Evolutionary conservation across 2,888 invertebrate species (phyloP), one percentile per base, ranked within the genome.

Genomic region (Sarcophaga caerulescens): DNA sequence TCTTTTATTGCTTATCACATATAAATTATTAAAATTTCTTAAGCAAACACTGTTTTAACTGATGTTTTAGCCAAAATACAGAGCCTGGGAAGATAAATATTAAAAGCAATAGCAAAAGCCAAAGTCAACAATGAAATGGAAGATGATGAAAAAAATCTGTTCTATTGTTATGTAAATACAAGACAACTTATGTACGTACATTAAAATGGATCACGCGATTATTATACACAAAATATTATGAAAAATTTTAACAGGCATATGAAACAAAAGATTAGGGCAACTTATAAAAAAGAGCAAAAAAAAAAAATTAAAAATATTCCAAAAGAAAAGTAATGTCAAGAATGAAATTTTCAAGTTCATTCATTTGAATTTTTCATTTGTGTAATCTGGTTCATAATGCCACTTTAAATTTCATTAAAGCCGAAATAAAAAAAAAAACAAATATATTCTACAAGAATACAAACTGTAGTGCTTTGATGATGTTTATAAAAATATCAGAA

Each of bases 11-110:
- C 8, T 11, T 75, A 65, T 75, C 44, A n/a, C 23, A 81, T 62
- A 68, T 52, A 75, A 75, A 69, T 75, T 81, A 81, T 75, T 75
- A 57, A 68, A 81, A 81, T 81, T 75, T 69, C 74, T 75, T 69
- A 8, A 25, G 25, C 52, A 81, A 81, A 81, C 75, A 81, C 23
- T 17, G 35, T 35, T 62, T 63, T 57, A 63, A 44, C 62, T 63
- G 74, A 74, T 81, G 35, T 60, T 47, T 62, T 47, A 23, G 25
- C 14, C 59, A 25, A 45, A 12, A 65, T 4, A 57, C 63, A 47
- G n/a, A 19, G 47, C 45, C 45, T 1, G 35, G 2, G 1, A 35
- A 35, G 10, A 35, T 10, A 35, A 35, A 35, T 35, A 35, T 6
- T 1, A 3, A 10, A 35, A 65, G 69, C 69, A 75, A 75, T 19